Evolutionary conservation across 2,888 invertebrate genomes (phyloP), one percentile per base, ranked within the genome.

Genomic region (Eupithecia tripunctaria): DNA sequence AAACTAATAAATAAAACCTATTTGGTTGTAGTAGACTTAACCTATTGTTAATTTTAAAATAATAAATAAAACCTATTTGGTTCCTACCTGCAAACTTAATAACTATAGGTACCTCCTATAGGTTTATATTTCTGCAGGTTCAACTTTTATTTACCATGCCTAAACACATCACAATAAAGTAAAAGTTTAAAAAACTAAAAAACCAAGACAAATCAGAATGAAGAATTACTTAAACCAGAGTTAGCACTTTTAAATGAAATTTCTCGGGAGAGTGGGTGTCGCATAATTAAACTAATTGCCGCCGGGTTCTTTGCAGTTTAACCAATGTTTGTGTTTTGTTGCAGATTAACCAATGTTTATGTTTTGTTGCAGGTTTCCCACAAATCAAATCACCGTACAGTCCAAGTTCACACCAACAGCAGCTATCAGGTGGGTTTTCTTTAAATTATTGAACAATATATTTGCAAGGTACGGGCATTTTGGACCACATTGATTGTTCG

Each of bases 361-460:
- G 21, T 51, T 32, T 70, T 87, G 81, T 86, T 82, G 79, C 95
- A 96, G 96, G 96, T 78, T 95, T 96, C 90, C 95, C 96, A 81
- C 96, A 96, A 87, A 94, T 96, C 87, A 96, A 96, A 92, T 95
- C 96, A 62, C 95, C 96, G 63, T 96, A 96, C 94, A 95, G 95
- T 86, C 95, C 96, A 67, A 83, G 86, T 78, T 94, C 95, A 77
- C 95, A 74, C 38, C 74, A 95, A 85, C 95, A 95, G 72, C 96
- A 96, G 84, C 94, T 96, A 83, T 91, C 95, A 86, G 96, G 96
- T 96, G 85, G 95, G 92, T 74, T 67, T 63, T 41, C 65, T 71
- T n/a, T 7, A n/a, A 18, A n/a, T 43, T 43, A 18, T 10, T 0
- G n/a, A 18, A 47, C n/a, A 47, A 47, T n/a, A 43, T n/a, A 21